phyloP scores from a whole-genome alignment of 2,113 vertebrate species.

The Glaucidium brasilianum region DNA sequence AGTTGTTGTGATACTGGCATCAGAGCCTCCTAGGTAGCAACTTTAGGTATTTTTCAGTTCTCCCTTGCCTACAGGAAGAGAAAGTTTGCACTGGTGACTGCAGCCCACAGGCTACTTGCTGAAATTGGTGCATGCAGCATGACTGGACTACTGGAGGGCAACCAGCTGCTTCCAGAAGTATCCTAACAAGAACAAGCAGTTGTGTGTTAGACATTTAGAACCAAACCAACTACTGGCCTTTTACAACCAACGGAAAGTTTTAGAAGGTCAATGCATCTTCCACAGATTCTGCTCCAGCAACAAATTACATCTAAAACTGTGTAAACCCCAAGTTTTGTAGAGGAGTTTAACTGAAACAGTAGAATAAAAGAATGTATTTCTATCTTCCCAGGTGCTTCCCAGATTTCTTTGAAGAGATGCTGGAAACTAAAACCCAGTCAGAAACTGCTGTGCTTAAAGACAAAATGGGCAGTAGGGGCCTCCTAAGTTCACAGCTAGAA shows the following conservation, averaged over 20 bases:
- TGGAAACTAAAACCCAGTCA: not conserved
- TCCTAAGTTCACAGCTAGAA: not conserved
- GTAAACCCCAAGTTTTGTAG: not conserved
- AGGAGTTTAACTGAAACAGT: not conserved
- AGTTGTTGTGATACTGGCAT: not conserved
- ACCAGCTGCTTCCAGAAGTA: not conserved
- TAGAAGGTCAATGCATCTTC: not conserved
- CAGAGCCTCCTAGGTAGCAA: not conserved
- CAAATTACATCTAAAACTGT: not conserved
- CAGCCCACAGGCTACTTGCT: not conserved
- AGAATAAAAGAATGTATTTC: not conserved
- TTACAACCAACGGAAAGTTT: not conserved
- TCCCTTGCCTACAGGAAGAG: not conserved
- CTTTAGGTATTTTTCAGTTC: not conserved
- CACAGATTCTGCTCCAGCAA: not conserved
- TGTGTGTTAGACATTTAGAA: not conserved
- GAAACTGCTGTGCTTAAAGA: not conserved
- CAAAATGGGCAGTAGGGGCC: not conserved
- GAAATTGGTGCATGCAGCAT: not conserved
- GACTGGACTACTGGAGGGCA: not conserved
- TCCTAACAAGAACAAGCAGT: not conserved
- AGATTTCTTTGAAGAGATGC: not conserved
- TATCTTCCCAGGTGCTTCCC: not conserved
- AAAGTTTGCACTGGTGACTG: not conserved
- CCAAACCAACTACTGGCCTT: not conserved